Evolutionary conservation across 2,797 vertebrate species (phyloP).

Genomic region (Catharus ustulatus): DNA sequence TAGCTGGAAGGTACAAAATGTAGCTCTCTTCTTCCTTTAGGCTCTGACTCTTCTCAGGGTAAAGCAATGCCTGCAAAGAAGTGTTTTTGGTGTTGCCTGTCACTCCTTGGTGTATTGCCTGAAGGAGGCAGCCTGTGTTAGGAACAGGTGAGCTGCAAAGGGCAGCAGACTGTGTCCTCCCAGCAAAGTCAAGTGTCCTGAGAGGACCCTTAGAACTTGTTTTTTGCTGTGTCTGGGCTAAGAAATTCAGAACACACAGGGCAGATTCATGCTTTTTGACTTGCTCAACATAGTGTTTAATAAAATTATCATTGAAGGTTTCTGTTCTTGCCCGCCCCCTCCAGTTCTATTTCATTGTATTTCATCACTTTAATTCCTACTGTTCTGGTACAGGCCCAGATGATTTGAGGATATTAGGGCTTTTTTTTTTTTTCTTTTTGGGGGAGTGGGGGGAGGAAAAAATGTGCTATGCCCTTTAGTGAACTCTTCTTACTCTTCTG

Average conservation of each 20-base stretch:
- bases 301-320: background rate
- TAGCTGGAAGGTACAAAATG: background rate
- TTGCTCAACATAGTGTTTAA: background rate
- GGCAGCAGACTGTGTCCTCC: background rate
- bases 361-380: background rate
- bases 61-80: background rate
- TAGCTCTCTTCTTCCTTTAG: slow-evolving; percentile 4
- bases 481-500: background rate
- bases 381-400: background rate
- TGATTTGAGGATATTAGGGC: background rate
- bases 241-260: background rate
- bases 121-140: slow-evolving; percentile 3
- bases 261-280: background rate
- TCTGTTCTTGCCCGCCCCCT: rapidly evolving
- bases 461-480: background rate
- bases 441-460: no score
- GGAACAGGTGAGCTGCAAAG: background rate
- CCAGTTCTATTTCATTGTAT: background rate
- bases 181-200: background rate
- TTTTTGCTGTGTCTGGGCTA: background rate
- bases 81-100: slow-evolving; percentile 2
- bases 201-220: background rate
- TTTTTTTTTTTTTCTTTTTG: background rate
- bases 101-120: slow-evolving; percentile 22
- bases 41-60: background rate